Evolutionary conservation across 2,888 invertebrate species (phyloP), one percentile per base, ranked within the genome.

Genomic region (Zygogramma bicolorata): DNA sequence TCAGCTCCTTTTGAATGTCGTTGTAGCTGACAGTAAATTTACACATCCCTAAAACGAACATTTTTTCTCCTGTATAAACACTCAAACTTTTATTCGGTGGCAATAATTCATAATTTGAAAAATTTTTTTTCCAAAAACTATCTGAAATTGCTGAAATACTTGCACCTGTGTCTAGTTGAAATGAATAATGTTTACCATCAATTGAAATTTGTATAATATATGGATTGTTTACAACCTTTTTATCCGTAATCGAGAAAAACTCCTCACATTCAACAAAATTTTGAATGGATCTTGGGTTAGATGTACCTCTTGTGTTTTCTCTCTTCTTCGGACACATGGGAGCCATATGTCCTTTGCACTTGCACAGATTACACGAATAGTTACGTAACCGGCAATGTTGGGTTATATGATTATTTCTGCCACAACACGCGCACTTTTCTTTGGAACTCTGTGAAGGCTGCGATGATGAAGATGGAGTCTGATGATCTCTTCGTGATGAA

Each of bases 281-380:
- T 67, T 71, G 58, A 27, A 63, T 40, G 31, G 58, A 18, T 65
- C 46, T 68, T 13, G 53, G 57, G 25, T 40, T 38, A 66, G 22
- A 58, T 7, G 25, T 40, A 13, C 40, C 46, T 61, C 46, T 68
- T 60, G 29, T 53, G 8, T 57, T 61, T 2, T 49, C 38, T 38
- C 69, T 69, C 53, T 69, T 69, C 46, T 60, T 65, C 58, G 65
- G 65, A 53, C 65, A 72, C 27, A 73, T 53, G 10, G 66, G 58
- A 25, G 65, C 65, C 29, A 69, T 25, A 62, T 73, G 66, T 18
- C 69, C 73, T 61, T 69, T 68, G 3, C 10, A 40, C 13, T 69
- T 65, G 42, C 73, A 73, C 34, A 58, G n/a, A 31, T 66, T 61
- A 58, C 73, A 69, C 59, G 27, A 18, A 61, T 69, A 61, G 63